A percentile compares a stretch with the other conserved stretches of the same genome.
phyloP scores from a whole-genome alignment of 2,888 invertebrate genomes.

The Cybosia mesomella region DNA sequence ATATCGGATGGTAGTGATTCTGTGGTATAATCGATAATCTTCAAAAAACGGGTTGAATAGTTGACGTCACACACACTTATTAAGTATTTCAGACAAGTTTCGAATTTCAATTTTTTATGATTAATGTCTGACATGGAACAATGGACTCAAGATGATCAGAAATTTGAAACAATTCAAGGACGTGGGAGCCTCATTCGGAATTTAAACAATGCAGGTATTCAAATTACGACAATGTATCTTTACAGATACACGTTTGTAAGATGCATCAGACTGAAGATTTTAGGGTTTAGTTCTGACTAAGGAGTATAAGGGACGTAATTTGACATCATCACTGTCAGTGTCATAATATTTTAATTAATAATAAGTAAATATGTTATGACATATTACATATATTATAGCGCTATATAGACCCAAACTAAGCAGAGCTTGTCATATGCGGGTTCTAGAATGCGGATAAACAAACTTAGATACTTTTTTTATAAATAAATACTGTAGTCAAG shows the following conservation, averaged over 20 bases:
- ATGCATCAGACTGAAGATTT: not conserved
- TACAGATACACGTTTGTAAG: constrained; percentile 3
- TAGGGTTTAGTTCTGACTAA: no score
- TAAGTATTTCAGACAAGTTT: constrained; percentile 14
- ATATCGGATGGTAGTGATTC: not conserved
- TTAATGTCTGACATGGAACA: constrained; percentile 10
- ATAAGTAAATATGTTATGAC: no score
- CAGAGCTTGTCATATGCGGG: no score
- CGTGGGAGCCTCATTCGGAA: constrained; percentile 27
- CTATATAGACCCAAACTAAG: no score
- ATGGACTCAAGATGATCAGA: constrained; percentile 7
- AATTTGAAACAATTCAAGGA: constrained; percentile 41
- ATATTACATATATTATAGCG: no score
- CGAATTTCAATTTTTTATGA: constrained; percentile 12
- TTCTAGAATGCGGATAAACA: no score
- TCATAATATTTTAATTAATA: no score
- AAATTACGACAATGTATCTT: constrained; percentile 16
- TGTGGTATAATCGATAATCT: not conserved
- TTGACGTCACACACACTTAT: constrained; percentile 4
- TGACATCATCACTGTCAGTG: not conserved
- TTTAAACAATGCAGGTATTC: constrained; percentile 21
- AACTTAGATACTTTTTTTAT: no score
- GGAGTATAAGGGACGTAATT: not conserved
- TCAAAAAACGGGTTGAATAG: not conserved
- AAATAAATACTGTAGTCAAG: no score